Evolutionary conservation across 2,888 invertebrate species (phyloP).

Genomic region (Acronicta alni): DNA sequence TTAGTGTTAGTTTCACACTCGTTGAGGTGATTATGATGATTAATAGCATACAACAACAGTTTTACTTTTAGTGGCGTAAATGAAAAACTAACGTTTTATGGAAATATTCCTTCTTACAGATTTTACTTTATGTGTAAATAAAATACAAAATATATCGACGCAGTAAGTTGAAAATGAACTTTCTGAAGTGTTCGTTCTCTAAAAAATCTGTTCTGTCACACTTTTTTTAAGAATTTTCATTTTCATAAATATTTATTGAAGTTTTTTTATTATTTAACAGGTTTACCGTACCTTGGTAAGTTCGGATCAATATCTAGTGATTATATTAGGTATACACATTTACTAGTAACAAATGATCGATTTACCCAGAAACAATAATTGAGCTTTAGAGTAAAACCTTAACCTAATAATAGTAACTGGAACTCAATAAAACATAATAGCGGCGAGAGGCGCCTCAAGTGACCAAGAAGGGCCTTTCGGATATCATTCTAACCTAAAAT

Average conservation of each 20-base stretch:
- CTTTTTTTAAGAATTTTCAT: too few relatives aligned
- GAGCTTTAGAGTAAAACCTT: slow-evolving; percentile 19
- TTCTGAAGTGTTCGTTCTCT: too few relatives aligned
- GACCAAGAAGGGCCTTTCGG: slow-evolving; percentile 68
- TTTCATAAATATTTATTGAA: too few relatives aligned
- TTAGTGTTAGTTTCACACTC: slow-evolving; percentile 48
- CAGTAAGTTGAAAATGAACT: too few relatives aligned
- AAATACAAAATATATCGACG: neutral
- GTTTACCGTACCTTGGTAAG: slow-evolving; percentile 2
- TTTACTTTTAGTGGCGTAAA: neutral
- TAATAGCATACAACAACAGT: slow-evolving; percentile 9
- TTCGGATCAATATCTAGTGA: slow-evolving; percentile 3
- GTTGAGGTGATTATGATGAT: slow-evolving; percentile 54
- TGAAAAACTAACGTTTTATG: too few relatives aligned
- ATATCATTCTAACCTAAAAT: slow-evolving; percentile 84
- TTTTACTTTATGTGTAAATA: neutral
- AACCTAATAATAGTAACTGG: slow-evolving; percentile 39
- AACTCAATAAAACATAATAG: slow-evolving; percentile 68
- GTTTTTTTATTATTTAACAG: too few relatives aligned
- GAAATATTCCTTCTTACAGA: neutral
- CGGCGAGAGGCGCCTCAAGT: slow-evolving; percentile 70
- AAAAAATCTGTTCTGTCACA: too few relatives aligned
- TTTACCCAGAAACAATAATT: slow-evolving; percentile 6
- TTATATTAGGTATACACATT: slow-evolving; percentile 3
- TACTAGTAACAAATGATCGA: neutral